A percentile compares a stretch with the other conserved stretches of the same genome.
These are phyloP conservation scores for Melanotaenia boesemani DNA, from an alignment of 2,797 vertebrate genomes.

Conservation along the genomic window DNA sequence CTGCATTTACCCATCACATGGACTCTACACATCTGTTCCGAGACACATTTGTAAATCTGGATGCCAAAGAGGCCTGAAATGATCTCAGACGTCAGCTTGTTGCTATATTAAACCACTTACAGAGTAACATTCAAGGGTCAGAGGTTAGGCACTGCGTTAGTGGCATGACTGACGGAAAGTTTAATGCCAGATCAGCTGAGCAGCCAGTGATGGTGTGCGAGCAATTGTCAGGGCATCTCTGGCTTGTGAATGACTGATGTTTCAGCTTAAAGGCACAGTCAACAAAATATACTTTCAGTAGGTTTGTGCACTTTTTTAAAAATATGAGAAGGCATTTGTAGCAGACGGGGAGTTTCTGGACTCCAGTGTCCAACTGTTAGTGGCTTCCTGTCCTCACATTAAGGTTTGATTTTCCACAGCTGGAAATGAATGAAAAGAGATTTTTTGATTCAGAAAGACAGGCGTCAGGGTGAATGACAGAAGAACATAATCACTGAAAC, in stretches of 20 bases:
- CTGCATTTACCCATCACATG: slow-evolving; percentile 27
- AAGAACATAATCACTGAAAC: neutral
- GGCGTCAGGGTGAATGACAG: neutral
- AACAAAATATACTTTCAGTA: slow-evolving; percentile 72
- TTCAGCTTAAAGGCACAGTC: slow-evolving; percentile 56
- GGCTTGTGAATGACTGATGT: slow-evolving; percentile 41
- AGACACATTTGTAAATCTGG: slow-evolving; percentile 20
- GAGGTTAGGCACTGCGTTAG: slow-evolving; percentile 54
- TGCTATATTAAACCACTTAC: slow-evolving; percentile 36
- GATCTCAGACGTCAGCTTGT: slow-evolving; percentile 16
- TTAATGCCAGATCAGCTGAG: slow-evolving; percentile 28
- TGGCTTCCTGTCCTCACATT: slow-evolving; percentile 72
- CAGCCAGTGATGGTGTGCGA: slow-evolving; percentile 30
- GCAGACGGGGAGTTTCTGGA: slow-evolving; percentile 10
- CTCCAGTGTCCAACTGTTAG: slow-evolving; percentile 61
- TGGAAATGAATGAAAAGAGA: slow-evolving; percentile 65
- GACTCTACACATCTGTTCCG: slow-evolving; percentile 29
- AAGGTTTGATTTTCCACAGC: slow-evolving; percentile 98
- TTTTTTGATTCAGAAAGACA: neutral
- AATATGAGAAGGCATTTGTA: slow-evolving; percentile 24
- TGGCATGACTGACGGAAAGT: slow-evolving; percentile 28
- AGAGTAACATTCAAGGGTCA: slow-evolving; percentile 59
- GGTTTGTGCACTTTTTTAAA: slow-evolving; percentile 70
- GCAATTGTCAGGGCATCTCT: slow-evolving; percentile 56
- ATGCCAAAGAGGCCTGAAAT: slow-evolving; percentile 28